Evolutionary conservation across 2,113 vertebrate species (phyloP), one percentile per base, ranked within the genome.

Genomic region (Pluvialis apricaria): DNA sequence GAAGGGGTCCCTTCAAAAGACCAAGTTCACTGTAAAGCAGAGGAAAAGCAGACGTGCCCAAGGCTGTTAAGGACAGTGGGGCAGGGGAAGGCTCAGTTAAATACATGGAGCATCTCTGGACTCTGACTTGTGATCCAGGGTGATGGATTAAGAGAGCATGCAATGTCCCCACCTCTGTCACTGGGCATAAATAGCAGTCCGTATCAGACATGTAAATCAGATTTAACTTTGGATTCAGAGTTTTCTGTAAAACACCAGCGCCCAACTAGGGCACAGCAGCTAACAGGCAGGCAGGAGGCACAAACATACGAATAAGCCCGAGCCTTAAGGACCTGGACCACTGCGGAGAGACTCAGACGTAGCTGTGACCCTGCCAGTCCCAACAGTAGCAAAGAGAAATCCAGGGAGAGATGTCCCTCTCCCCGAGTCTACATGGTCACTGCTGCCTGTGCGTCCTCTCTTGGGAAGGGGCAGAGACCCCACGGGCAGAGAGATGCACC

Each of bases 371-470:
- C 76, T 57, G 70, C 71, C 79, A 38, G 69, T 5, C 13, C 65
- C 52, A 64, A 8, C 47, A 54, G 45, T 0, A 10, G 26, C 54
- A 47, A 4, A 34, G 44, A 38, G 66, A 86, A 58, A 70, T 4
- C 36, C 82, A 32, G 45, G 64, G 24, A 72, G 73, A 40, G 29
- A 16, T 1, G 19, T 7, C 72, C 58, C 47, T 16, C 31, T 5
- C 54, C 45, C 40, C 0, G 0, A 4, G 21, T 3, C 58, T 10
- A 4, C 2, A 1, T 0, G 42, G 42, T n/a, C 60, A 10, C 47
- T 15, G 66, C 24, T 29, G 17, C 36, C 77, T 8, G 65, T 1
- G 22, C 42, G 11, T 9, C 77, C 60, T n/a, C 70, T 44, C 65
- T 12, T 2, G 45, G 70, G 34, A 6, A 25, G 81, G 81, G 62